Evolutionary conservation across 2,797 vertebrate species (phyloP).

Genomic region (Tympanoctomys barrerae): DNA sequence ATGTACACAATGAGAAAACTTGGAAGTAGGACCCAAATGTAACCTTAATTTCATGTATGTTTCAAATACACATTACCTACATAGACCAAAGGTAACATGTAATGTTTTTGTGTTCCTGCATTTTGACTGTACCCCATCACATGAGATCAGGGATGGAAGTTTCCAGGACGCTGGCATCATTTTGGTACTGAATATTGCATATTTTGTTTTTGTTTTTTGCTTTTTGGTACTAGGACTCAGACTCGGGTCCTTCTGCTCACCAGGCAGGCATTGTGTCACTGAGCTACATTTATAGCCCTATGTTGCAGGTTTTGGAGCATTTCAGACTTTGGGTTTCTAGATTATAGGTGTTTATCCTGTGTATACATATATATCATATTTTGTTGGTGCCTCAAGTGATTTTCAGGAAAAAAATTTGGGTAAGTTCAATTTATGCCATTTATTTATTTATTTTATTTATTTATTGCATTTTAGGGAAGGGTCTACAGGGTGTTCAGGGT

Average conservation of each 20-base stretch:
- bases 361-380: background rate
- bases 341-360: background rate
- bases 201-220: too few relatives aligned
- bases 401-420: slow-evolving; percentile 37
- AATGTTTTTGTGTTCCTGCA: background rate
- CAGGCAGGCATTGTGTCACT: too few relatives aligned
- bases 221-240: too few relatives aligned
- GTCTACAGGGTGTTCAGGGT: too few relatives aligned
- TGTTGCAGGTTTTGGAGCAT: background rate
- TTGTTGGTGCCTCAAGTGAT: background rate
- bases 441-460: background rate
- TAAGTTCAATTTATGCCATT: background rate
- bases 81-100: background rate
- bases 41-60: background rate
- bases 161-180: background rate
- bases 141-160: background rate
- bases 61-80: background rate
- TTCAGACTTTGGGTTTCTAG: background rate
- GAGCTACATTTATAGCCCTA: too few relatives aligned
- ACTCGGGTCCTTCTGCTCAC: too few relatives aligned
- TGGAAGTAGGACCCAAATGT: background rate
- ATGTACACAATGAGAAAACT: background rate
- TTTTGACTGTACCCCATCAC: background rate
- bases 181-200: too few relatives aligned
- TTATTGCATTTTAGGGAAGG: too few relatives aligned